Conservation (phyloP, 2,888 invertebrate genomes). For the Entomobrya multifasciata region DNA sequence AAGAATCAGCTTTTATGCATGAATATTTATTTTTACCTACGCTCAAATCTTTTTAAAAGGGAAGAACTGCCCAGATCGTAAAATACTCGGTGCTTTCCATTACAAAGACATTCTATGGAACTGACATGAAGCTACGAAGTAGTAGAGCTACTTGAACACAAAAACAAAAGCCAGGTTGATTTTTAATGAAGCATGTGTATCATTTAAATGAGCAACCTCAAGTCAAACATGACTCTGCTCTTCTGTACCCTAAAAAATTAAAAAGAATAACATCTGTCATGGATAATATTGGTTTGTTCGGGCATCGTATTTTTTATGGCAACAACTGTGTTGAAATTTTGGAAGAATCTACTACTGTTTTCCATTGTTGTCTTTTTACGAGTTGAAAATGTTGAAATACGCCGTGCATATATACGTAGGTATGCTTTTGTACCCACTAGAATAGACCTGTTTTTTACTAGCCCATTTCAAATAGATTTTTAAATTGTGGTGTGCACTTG, state of each 20-base stretch:
- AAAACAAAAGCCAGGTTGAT: constrained; percentile 18
- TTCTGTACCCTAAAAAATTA: background rate
- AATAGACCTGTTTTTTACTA: constrained; percentile 17
- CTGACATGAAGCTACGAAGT: background rate
- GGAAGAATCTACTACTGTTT: constrained; percentile 4
- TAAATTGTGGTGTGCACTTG: constrained; percentile 4
- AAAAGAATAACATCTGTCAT: constrained; percentile 54
- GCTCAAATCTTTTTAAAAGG: background rate
- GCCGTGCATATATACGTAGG: background rate
- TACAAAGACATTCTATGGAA: background rate
- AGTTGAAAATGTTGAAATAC: background rate
- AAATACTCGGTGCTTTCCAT: background rate
- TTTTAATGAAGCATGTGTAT: constrained; percentile 12
- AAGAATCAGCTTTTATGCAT: too few relatives aligned
- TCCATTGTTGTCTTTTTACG: background rate
- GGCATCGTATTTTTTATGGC: background rate
- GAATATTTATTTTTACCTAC: background rate
- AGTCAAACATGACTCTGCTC: constrained; percentile 5
- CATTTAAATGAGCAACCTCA: constrained; percentile 11
- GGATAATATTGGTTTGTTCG: background rate
- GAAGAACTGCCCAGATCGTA: background rate
- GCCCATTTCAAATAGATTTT: background rate
- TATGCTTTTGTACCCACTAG: background rate
- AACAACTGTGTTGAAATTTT: constrained; percentile 19
- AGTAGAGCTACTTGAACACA: background rate